Base-by-base conservation (phyloP, 2,113 vertebrate species). In the Nyctibius bracteatus region DNA sequence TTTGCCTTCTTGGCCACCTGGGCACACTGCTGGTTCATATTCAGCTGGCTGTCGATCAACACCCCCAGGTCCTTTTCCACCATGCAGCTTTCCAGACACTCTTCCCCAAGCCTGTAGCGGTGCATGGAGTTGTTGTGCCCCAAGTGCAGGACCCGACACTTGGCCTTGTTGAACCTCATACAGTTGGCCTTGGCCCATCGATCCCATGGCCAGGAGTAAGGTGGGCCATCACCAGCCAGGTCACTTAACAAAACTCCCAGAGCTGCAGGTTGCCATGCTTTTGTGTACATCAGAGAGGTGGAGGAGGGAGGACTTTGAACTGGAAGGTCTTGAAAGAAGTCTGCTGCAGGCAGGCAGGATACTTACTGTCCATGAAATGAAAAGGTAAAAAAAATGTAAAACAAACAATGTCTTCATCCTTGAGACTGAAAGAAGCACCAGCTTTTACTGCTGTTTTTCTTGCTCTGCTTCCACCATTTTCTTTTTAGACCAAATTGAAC, bases 221-320 rank as follows among this genome's bases (percentile, higher is more conserved):
- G 58, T 31, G 39, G 61, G 12, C 21, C 30, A 9, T 23, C 47
- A 41, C 19, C 30, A 75, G 19, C 11, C 30, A 14, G 57, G 37
- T 71, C 59, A 30, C 10, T 1, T 10, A 58, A n/a, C 30, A 27
- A 15, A 83, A 65, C 31, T 62, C 16, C 3, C 1, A 5, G 20
- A 0, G 0, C 30, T 68, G 66, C 35, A 63, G 35, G 2, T 47
- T 82, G 41, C 27, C 0, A 0, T 43, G 30, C 10, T 55, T 79
- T 71, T 55, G 35, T 39, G 49, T 3, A 2, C 23, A 79, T 78
- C 4, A 7, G 39, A 85, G 55, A 46, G 25, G n/a, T 30, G n/a
- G 51, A 85, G 52, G 14, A 72, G 57, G 67, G 33, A 58, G 30
- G 11, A 63, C 47, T 88, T 72, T 43, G 33, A 91, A 22, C 41